These are phyloP conservation scores for Oreochromis spilurus DNA, from an alignment of 2,113 vertebrate genomes.

Conservation along the genomic window DNA sequence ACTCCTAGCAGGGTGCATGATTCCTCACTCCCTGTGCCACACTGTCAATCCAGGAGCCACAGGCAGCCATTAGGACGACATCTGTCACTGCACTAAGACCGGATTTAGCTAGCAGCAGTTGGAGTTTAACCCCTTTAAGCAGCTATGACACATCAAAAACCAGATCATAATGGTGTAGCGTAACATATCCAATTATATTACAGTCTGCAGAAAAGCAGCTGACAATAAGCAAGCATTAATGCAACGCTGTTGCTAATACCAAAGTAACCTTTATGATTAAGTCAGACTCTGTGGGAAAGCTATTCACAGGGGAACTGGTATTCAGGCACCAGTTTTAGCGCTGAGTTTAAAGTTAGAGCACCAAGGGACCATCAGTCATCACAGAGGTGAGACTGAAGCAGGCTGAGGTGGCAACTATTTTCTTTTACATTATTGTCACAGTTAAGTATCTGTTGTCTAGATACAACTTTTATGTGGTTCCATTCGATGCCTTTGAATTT, in stretches of 20 bases:
- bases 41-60: constrained; percentile 13
- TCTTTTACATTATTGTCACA: neutral
- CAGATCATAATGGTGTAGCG: neutral
- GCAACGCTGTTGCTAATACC: neutral
- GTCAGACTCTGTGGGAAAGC: neutral
- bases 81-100: constrained; percentile 32
- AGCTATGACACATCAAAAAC: neutral
- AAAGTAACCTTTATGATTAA: neutral
- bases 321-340: neutral
- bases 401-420: neutral
- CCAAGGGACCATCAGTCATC: neutral
- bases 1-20: constrained; percentile 8
- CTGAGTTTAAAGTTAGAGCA: neutral
- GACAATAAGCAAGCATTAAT: neutral
- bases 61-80: constrained; percentile 27
- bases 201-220: neutral
- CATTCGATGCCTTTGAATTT: neutral
- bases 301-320: neutral
- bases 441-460: neutral
- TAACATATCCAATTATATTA: neutral
- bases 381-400: neutral
- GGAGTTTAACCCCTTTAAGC: constrained; percentile 4
- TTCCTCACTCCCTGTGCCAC: constrained; percentile 23
- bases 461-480: neutral
- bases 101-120: constrained; percentile 21